Evolutionary conservation across 2,113 vertebrate genomes (phyloP), one percentile per base, ranked within the genome.

Genomic region (Leiothrix lutea): DNA sequence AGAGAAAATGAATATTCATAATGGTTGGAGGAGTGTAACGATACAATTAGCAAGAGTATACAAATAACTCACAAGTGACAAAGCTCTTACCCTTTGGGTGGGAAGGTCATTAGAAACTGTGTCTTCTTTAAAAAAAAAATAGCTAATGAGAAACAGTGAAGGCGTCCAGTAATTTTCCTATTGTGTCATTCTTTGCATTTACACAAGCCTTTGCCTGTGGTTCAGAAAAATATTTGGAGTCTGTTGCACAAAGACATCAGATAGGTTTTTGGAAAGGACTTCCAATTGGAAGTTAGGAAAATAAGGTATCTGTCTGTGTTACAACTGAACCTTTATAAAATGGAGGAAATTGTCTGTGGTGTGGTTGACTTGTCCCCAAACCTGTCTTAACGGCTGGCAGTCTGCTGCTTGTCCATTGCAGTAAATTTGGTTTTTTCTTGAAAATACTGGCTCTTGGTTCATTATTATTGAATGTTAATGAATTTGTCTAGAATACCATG

Each of bases 1-100:
- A 88, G 86, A 78, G 91, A 85, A 96, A 86, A 97, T 96, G 91
- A 97, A 93, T 97, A 94, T 97, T 97, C 97, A 95, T 96, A 93
- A 70, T 1, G 0, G 38, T 82, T 57, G 70, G 91, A 92, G 92
- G 71, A 97, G 66, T 83, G 84, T 84, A 92, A 90, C 74, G 13
- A 83, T 97, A 96, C 77, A 98, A 93, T 97, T 96, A 97, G 79
- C 92, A 83, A 77, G 95, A 92, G 60, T 94, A 75, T 95, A 93
- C 94, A 94, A 93, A 94, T 94, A 81, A 92, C 92, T 95, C 91
- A 92, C 56, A 67, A 95, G 93, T 93, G 94, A 94, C 88, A 93
- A 92, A 96, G 82, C 92, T 74, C 83, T 80, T 77, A 91, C 69
- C 71, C 91, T 75, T 94, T 93, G 80, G 81, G 65, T 86, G 65